phyloP scores from a whole-genome alignment of 2,888 invertebrate genomes.

The Epirrita christyi region DNA sequence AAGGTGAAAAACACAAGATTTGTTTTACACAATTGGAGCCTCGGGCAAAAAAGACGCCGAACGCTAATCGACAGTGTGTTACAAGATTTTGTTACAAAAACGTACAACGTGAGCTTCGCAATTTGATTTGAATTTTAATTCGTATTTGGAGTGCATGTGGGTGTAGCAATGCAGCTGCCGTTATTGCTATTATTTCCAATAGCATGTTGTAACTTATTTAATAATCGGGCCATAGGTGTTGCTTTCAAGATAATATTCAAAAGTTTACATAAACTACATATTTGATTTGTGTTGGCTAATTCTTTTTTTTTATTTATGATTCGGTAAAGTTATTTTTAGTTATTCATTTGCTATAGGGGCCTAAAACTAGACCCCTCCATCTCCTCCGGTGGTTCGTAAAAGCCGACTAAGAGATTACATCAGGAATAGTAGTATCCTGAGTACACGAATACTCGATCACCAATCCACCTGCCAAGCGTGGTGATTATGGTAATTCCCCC shows the following conservation, averaged over 20 bases:
- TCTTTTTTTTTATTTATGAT: too few relatives aligned
- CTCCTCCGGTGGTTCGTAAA: too few relatives aligned
- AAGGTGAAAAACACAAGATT: too few relatives aligned
- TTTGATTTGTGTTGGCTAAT: too few relatives aligned
- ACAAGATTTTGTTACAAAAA: slow-evolving; percentile 16
- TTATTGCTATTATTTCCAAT: slow-evolving; percentile 30
- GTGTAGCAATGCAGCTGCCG: slow-evolving; percentile 30
- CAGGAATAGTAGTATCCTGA: too few relatives aligned
- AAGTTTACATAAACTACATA: neutral
- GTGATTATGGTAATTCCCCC: too few relatives aligned
- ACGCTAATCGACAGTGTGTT: neutral
- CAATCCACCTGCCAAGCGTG: too few relatives aligned
- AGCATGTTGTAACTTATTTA: slow-evolving; percentile 34
- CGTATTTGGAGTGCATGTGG: slow-evolving; percentile 25
- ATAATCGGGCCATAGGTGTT: slow-evolving; percentile 30
- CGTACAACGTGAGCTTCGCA: slow-evolving; percentile 5
- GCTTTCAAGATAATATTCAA: slow-evolving; percentile 20
- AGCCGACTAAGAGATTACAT: too few relatives aligned
- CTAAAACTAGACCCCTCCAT: too few relatives aligned
- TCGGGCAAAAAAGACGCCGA: neutral
- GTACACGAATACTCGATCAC: too few relatives aligned
- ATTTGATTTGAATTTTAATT: slow-evolving; percentile 24
- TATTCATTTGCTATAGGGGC: too few relatives aligned
- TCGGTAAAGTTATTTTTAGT: too few relatives aligned
- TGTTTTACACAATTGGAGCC: neutral